Conservation (phyloP, 2,888 invertebrate species). For the Branchellion lobata region DNA sequence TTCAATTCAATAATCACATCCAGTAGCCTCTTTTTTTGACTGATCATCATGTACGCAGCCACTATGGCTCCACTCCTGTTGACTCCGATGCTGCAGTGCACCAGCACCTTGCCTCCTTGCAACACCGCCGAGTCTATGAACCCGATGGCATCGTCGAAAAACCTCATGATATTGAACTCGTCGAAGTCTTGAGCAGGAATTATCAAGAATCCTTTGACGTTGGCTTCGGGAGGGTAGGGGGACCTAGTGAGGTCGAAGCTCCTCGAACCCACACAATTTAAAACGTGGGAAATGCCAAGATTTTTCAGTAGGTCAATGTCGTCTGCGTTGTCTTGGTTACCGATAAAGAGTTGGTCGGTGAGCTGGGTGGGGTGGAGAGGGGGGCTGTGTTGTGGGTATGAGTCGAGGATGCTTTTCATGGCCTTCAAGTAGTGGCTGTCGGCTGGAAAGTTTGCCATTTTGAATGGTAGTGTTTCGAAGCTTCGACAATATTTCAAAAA, state of each 20-base stretch:
- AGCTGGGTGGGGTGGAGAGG: slow-evolving; percentile 48
- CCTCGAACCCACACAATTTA: slow-evolving; percentile 51
- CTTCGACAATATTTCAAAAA: background rate
- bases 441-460: slow-evolving; percentile 44
- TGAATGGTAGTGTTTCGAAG: too few relatives aligned
- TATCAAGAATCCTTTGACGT: slow-evolving; percentile 50
- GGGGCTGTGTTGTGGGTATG: slow-evolving; percentile 51
- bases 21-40: slow-evolving; percentile 48
- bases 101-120: slow-evolving; percentile 50
- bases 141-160: slow-evolving; percentile 50
- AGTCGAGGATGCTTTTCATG: slow-evolving; percentile 51
- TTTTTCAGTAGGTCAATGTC: slow-evolving; percentile 47
- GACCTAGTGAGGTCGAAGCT: slow-evolving; percentile 49
- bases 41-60: slow-evolving; percentile 52
- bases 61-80: slow-evolving; percentile 53
- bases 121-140: slow-evolving; percentile 50
- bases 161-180: slow-evolving; percentile 51
- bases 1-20: slow-evolving; percentile 50
- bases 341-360: slow-evolving; percentile 51
- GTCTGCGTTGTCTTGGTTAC: slow-evolving; percentile 52
- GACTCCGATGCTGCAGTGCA: slow-evolving; percentile 53
- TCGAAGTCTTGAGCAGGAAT: slow-evolving; percentile 53
- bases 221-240: slow-evolving; percentile 48
- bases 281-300: slow-evolving; percentile 52
- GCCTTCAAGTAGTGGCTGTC: slow-evolving; percentile 49